Conservation (phyloP, 2,797 vertebrate genomes). For the Peromyscus nudipes region DNA sequence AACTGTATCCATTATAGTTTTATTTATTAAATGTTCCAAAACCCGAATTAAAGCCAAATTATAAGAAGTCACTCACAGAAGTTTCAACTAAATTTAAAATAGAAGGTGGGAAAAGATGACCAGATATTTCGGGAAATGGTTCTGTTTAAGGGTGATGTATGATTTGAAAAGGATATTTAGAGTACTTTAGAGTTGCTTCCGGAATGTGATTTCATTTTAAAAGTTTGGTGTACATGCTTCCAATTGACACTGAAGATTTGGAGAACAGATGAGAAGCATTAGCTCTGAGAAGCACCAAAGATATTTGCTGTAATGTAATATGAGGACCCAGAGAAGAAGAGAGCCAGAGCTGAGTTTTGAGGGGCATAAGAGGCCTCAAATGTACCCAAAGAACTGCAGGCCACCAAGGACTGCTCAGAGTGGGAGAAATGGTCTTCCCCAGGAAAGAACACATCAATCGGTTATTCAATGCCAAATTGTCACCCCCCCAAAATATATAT, state of each 20-base stretch:
- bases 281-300: background rate
- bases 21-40: background rate
- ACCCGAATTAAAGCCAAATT: background rate
- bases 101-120: background rate
- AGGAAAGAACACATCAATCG: background rate
- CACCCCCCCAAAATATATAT: background rate
- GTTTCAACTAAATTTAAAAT: background rate
- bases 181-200: background rate
- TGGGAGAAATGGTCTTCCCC: background rate
- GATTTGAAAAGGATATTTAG: background rate
- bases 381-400: background rate
- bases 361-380: background rate
- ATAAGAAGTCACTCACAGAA: background rate
- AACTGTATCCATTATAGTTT: background rate
- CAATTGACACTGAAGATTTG: background rate
- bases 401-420: background rate
- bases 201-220: background rate
- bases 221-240: background rate
- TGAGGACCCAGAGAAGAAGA: background rate
- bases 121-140: background rate
- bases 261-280: background rate
- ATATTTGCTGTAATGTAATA: background rate
- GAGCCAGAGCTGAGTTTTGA: background rate
- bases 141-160: background rate
- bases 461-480: background rate